A percentile compares a stretch with the other conserved stretches of the same genome.
These are phyloP conservation scores for Cerceris ruficornis DNA, from an alignment of 2,888 invertebrate genomes.

Conservation along the genomic window DNA sequence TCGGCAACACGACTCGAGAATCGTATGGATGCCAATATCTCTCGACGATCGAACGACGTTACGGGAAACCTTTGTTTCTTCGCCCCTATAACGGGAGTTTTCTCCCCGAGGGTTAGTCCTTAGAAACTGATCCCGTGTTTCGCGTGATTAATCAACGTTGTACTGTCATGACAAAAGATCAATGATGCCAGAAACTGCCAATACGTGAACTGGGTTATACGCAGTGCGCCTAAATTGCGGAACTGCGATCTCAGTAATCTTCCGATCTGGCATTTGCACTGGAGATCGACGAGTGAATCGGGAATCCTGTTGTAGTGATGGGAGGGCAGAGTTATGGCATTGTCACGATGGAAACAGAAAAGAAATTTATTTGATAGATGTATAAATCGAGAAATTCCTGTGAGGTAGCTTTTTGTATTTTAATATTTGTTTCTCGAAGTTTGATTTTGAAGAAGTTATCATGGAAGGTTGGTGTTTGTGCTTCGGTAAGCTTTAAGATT, in stretches of 20 bases:
- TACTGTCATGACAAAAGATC: conserved; percentile 39
- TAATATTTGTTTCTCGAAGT: no score
- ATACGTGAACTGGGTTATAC: conserved; percentile 45
- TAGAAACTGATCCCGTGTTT: conserved; percentile 3
- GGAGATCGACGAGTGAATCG: conserved; percentile 19
- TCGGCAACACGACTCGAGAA: no score
- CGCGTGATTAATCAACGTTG: conserved; percentile 16
- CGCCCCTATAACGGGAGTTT: neutral
- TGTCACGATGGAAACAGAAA: neutral
- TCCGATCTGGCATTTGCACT: conserved; percentile 33
- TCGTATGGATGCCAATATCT: neutral
- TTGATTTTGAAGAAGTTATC: no score
- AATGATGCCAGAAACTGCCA: conserved; percentile 24
- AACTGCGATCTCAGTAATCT: conserved; percentile 42
- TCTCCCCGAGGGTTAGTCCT: neutral
- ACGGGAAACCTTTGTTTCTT: neutral
- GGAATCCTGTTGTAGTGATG: neutral
- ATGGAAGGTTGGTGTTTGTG: no score
- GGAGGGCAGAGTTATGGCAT: neutral
- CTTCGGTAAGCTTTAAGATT: no score
- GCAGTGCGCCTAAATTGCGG: conserved; percentile 47
- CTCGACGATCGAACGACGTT: neutral
- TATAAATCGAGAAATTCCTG: no score
- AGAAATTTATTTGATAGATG: neutral
- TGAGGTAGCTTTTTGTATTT: no score